A percentile compares a stretch with the other conserved stretches of the same genome.
phyloP scores from a whole-genome alignment of 2,888 invertebrate genomes.

The Choristoneura rosaceana region DNA sequence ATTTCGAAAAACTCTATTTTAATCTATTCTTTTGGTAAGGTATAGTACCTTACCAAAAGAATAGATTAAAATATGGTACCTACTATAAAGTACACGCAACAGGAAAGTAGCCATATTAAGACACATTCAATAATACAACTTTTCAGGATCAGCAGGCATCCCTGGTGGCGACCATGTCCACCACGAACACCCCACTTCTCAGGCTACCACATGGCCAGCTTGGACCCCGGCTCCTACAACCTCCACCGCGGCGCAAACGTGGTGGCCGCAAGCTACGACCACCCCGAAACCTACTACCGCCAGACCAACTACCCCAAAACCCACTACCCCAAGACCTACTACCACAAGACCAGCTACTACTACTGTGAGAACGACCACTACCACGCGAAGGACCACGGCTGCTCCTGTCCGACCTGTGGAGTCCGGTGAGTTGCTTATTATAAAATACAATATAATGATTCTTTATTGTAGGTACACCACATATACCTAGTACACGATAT shows the following conservation, averaged over 20 bases:
- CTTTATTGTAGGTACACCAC: too few species aligned
- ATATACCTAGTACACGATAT: too few species aligned
- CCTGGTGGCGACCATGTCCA: constrained; percentile 62
- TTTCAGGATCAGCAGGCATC: constrained; percentile 61
- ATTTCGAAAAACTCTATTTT: too few species aligned
- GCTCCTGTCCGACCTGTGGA: constrained; percentile 44
- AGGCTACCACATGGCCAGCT: constrained; percentile 76
- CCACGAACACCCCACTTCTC: constrained; percentile 64
- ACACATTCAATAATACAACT: constrained; percentile 7
- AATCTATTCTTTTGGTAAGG: too few species aligned
- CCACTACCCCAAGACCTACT: constrained; percentile 52
- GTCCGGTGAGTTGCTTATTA: constrained; percentile 47
- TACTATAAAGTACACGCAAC: too few species aligned
- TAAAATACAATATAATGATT: too few species aligned
- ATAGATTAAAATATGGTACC: too few species aligned
- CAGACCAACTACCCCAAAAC: constrained; percentile 52
- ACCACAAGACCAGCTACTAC: constrained; percentile 55
- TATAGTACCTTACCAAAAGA: too few species aligned
- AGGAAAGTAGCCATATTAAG: background rate
- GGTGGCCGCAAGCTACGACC: constrained; percentile 67
- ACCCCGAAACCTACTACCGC: constrained; percentile 54
- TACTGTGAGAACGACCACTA: constrained; percentile 47
- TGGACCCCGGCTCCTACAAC: constrained; percentile 73
- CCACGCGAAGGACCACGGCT: constrained; percentile 49
- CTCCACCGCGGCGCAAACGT: constrained; percentile 63